A percentile compares a stretch with the other conserved stretches of the same genome.
Conservation (phyloP, 2,113 vertebrate species). For the Casuarius casuarius region DNA sequence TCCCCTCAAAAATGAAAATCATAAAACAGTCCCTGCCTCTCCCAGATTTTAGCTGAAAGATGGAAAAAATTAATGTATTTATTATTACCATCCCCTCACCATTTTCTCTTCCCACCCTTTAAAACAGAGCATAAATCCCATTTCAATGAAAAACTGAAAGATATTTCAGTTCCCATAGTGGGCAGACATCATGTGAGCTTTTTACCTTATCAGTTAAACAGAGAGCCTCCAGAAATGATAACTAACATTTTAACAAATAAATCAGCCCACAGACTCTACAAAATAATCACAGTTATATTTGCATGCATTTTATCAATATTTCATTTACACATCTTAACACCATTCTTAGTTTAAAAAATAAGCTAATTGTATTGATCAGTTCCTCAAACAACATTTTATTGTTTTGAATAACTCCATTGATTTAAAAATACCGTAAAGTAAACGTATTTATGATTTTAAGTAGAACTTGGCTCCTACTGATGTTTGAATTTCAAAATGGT, state of each 20-base stretch:
- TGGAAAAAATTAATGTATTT: neutral
- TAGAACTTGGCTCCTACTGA: neutral
- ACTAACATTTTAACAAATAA: neutral
- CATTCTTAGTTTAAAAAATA: neutral
- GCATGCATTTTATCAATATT: neutral
- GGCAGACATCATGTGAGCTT: neutral
- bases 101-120: neutral
- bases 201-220: neutral
- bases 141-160: neutral
- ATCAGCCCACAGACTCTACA: neutral
- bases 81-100: neutral
- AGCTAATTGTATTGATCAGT: neutral
- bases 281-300: neutral
- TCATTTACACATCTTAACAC: neutral
- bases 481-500: neutral
- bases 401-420: neutral
- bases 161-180: neutral
- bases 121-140: neutral
- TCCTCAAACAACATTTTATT: neutral
- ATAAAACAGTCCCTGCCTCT: neutral
- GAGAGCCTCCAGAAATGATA: neutral
- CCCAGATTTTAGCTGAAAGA: neutral
- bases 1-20: neutral
- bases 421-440: neutral
- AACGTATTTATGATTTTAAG: neutral